Conservation (phyloP, 2,113 vertebrate species). For the Pedionomus torquatus region DNA sequence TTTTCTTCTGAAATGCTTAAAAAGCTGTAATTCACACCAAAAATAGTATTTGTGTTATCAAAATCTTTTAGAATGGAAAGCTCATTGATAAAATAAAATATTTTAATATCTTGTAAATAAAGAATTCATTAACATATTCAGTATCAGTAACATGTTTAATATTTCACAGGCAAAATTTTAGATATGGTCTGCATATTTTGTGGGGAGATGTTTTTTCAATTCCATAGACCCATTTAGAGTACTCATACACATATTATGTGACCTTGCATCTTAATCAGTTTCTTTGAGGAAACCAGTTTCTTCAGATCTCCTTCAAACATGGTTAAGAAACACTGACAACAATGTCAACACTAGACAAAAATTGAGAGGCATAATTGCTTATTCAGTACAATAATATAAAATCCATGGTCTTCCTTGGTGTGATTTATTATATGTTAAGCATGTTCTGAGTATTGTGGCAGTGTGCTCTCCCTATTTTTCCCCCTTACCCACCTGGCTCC, state of each 20-base stretch:
- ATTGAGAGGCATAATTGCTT: not conserved
- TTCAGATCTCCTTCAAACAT: not conserved
- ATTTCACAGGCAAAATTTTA: not conserved
- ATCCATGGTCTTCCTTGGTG: accelerated
- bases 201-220: not conserved
- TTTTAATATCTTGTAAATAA: not conserved
- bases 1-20: not conserved
- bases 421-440: not conserved
- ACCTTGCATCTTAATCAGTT: not conserved
- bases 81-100: not conserved
- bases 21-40: not conserved
- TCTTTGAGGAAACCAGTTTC: not conserved
- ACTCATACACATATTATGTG: not conserved
- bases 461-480: too few species aligned
- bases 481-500: too few species aligned
- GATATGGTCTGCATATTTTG: not conserved
- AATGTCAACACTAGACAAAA: not conserved
- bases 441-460: not conserved
- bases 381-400: not conserved
- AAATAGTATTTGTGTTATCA: not conserved
- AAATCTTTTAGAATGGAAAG: not conserved
- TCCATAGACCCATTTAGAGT: not conserved
- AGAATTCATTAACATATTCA: not conserved
- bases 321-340: not conserved
- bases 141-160: not conserved